Base-by-base conservation (phyloP, 2,888 invertebrate genomes). In the Piscicola geometra region DNA sequence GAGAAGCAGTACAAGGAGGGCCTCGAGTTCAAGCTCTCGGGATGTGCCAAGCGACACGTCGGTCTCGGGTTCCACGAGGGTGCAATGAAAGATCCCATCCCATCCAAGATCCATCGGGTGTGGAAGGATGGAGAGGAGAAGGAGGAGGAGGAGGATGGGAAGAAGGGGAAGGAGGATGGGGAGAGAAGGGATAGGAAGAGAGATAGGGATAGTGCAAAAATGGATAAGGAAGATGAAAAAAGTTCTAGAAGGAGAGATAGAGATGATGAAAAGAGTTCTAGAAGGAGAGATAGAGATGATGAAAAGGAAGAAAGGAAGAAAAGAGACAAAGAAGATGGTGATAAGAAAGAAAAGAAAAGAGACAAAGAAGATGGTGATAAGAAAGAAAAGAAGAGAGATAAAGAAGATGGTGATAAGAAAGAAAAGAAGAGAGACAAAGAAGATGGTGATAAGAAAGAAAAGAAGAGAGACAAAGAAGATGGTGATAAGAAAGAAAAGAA, bases 1-100 rank as follows among this genome's bases (percentile, higher is more conserved):
- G 84, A 83, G 76, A 80, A 82, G 15, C 84, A 85, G 79, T 84
- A 80, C 76, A 79, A 81, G 56, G 81, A 83, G 70, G 82, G 83
- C 28, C 76, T 83, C 75, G 83, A 82, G 60, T 82, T 83, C 75
- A 81, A 82, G 75, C 78, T 83, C 33, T 79, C 79, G 12, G 81
- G 80, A 68, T 82, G 81, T 33, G 79, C 76, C 21, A 78, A 79
- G 70, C 79, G 81, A 47, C 83, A 85, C 76, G 78, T 80, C 33
- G 85, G 85, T 1, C 81, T 85, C 1, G 85, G 85, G 0, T 84
- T 82, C 78, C 80, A 81, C 52, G 78, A 79, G 1, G 78, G 77
- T 1, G 68, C 50, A n/a, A 67, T 50, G 2, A 30, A 52, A n/a
- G 52, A 56, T 25, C 25, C 60, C 3, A 56, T n/a, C 21, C 60